Base-by-base conservation (phyloP, 2,113 vertebrate species). In the Odontesthes bonariensis region DNA sequence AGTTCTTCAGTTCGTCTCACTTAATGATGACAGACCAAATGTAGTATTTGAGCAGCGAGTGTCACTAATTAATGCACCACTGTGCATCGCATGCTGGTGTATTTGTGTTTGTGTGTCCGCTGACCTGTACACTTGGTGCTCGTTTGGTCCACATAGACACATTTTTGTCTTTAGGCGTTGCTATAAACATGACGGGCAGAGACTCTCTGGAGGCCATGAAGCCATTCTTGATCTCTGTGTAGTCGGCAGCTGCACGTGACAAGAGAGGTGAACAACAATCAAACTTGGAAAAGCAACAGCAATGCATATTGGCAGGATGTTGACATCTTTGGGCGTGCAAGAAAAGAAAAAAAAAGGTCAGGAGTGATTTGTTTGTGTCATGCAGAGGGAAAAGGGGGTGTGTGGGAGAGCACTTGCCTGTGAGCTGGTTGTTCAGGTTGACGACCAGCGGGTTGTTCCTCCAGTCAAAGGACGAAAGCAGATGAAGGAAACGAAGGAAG, bases 401-500 rank as follows among this genome's bases (percentile, higher is more conserved):
- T 56, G 55, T 68, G 44, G 49, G 61, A 59, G 69, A 40, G 70
- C 2, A 32, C 94, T 91, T 90, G 97, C 98, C 97, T 92, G 92
- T 94, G 31, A 99, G 93, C 33, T 96, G 95, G 32, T 66, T 85
- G 16, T 99, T 99, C 47, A 99, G 93, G 90, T 98, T 97, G 74
- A 99, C 92, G 1, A 99, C 88, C 75, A 99, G 92, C 46, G 97
- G 96, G 85, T 83, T 97, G 87, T 97, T 99, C 86, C 94, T 97
- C 98, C 98, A 99, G 90, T 99, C 98, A 79, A 98, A 98, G 42
- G 95, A 94, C n/a, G 95, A 94, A 16, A 99, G 87, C 86, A 99
- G 89, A 80, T 91, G 89, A 46, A 99, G 96, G 86, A 99, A 98
- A 16, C 96, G 96, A 56, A 99, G 95, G 83, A 99, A 96, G 16